These are phyloP conservation scores for Philotrypesis tridentata DNA, from an alignment of 1,140 invertebrate genomes.

Conservation along the genomic window DNA sequence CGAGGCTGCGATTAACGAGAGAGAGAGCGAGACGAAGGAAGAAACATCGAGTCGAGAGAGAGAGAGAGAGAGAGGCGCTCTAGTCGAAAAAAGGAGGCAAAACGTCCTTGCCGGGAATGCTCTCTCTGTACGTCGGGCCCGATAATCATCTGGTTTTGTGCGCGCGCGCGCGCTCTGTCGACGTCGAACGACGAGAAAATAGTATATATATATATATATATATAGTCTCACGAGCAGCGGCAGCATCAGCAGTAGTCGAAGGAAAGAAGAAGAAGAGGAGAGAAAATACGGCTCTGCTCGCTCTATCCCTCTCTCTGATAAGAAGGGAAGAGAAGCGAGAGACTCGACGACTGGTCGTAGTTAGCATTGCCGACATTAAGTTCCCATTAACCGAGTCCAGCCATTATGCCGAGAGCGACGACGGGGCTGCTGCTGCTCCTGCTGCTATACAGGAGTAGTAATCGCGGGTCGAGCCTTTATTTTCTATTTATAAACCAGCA, in stretches of 20 bases:
- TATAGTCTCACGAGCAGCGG: not conserved
- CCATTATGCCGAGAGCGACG: slow-evolving; percentile 52
- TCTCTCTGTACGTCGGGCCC: slow-evolving; percentile 2
- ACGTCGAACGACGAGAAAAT: slow-evolving; percentile 7
- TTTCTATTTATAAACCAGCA: slow-evolving; percentile 52
- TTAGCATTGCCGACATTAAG: slow-evolving; percentile 62
- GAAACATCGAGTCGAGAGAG: not conserved
- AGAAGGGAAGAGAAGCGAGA: slow-evolving; percentile 29
- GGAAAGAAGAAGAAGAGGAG: slow-evolving; percentile 23
- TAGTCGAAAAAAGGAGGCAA: slow-evolving; percentile 19
- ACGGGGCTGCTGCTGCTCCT: not conserved
- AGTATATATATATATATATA: no score
- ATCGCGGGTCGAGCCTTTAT: slow-evolving; percentile 45
- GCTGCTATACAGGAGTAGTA: slow-evolving; percentile 60
- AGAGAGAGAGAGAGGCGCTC: no score
- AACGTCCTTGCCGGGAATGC: slow-evolving; percentile 55
- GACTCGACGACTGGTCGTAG: slow-evolving; percentile 45
- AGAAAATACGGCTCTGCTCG: slow-evolving; percentile 13
- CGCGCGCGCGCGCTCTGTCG: no score
- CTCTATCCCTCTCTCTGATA: no score
- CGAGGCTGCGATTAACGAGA: no score
- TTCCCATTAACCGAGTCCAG: slow-evolving; percentile 63
- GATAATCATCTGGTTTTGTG: slow-evolving; percentile 38
- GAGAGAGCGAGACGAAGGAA: not conserved
- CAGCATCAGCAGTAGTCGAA: not conserved